These are phyloP conservation scores for Cephus nigrinus DNA, from an alignment of 2,888 invertebrate genomes.

Conservation along the genomic window DNA sequence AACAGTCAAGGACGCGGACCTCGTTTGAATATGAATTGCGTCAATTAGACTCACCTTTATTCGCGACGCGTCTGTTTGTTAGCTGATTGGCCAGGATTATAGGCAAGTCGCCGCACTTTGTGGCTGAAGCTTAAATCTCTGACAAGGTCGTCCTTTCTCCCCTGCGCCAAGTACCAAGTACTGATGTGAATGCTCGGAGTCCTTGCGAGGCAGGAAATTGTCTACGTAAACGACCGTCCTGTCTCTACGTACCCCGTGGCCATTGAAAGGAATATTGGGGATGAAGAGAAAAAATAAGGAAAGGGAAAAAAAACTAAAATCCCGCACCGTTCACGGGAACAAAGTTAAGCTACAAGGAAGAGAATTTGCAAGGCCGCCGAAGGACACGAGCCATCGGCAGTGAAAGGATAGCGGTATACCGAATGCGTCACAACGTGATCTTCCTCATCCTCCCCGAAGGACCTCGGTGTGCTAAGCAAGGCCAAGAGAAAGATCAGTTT, in stretches of 20 bases:
- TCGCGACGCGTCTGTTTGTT: constrained; percentile 59
- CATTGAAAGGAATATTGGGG: background rate
- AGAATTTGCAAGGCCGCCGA: constrained; percentile 37
- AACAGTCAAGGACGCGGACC: constrained; percentile 41
- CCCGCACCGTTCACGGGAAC: constrained; percentile 20
- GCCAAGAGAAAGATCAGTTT: background rate
- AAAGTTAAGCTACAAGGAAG: constrained; percentile 33
- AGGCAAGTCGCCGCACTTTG: constrained; percentile 15
- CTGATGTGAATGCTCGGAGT: background rate
- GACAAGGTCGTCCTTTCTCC: background rate
- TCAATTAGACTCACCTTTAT: constrained; percentile 62
- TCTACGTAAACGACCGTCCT: background rate
- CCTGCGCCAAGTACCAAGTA: background rate
- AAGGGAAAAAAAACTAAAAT: background rate
- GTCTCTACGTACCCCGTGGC: background rate
- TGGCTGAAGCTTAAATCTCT: background rate
- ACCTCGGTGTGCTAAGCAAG: background rate
- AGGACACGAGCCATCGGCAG: constrained; percentile 32
- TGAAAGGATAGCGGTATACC: constrained; percentile 46
- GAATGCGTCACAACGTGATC: constrained; percentile 33
- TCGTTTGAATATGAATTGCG: constrained; percentile 63
- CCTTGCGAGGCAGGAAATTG: background rate
- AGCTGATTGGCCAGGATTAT: constrained; percentile 60
- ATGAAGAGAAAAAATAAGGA: background rate
- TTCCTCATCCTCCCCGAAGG: background rate